A percentile compares a stretch with the other conserved stretches of the same genome.
These are phyloP conservation scores for Ailuropoda melanoleuca DNA, from an alignment of 2,113 vertebrate genomes.

Conservation along the genomic window DNA sequence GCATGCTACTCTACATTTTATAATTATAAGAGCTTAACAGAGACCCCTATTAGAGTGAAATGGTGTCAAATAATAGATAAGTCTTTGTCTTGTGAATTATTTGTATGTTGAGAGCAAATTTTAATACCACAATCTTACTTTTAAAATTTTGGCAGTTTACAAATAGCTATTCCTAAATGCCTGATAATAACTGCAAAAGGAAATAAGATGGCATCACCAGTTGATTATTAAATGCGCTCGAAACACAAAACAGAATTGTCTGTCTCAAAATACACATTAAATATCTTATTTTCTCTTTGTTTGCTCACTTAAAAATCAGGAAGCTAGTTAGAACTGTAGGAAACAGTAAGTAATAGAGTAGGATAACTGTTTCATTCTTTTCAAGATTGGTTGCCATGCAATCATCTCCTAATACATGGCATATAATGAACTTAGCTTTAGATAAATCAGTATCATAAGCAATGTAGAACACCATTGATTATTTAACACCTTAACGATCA, in stretches of 20 bases:
- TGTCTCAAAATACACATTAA: constrained; percentile 42
- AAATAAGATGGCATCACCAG: constrained; percentile 55
- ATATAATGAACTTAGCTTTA: constrained; percentile 44
- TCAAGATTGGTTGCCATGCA: background rate
- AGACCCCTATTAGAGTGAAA: constrained; percentile 43
- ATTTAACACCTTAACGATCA: constrained; percentile 47
- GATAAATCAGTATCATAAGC: constrained; percentile 42
- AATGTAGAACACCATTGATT: constrained; percentile 27
- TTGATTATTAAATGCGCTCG: constrained; percentile 61
- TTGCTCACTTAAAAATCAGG: constrained; percentile 49
- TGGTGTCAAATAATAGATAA: constrained; percentile 48
- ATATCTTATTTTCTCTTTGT: constrained; percentile 50
- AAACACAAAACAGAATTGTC: constrained; percentile 38
- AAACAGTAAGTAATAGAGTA: constrained; percentile 22
- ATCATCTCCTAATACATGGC: constrained; percentile 16
- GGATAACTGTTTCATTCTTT: constrained; percentile 55
- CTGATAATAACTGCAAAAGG: constrained; percentile 48
- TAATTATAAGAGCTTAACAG: constrained; percentile 52
- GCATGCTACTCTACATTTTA: constrained; percentile 51
- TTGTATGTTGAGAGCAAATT: constrained; percentile 30
- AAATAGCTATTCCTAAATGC: constrained; percentile 53
- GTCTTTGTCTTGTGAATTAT: constrained; percentile 48
- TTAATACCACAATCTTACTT: constrained; percentile 49
- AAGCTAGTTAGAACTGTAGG: constrained; percentile 50
- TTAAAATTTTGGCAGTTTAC: constrained; percentile 56